A percentile compares a stretch with the other conserved stretches of the same genome.
Conservation (phyloP, 2,888 invertebrate species). For the Orthonevra nobilis region DNA sequence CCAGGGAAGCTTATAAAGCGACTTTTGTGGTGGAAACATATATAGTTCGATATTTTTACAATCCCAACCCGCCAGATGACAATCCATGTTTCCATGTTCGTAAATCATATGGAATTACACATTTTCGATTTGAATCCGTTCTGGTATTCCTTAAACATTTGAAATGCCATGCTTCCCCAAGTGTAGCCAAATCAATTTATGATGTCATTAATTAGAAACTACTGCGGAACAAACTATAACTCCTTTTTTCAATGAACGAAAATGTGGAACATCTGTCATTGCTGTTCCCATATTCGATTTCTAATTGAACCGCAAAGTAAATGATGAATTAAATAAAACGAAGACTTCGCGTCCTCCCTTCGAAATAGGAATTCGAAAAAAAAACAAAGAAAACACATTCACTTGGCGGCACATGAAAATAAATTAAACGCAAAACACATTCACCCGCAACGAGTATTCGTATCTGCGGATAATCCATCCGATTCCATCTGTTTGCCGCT, state of each 20-base stretch:
- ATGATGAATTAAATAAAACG: slow-evolving; percentile 51
- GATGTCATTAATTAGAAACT: slow-evolving; percentile 26
- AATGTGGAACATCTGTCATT: slow-evolving; percentile 40
- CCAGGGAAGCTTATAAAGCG: too few species aligned
- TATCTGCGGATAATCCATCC: slow-evolving; percentile 13
- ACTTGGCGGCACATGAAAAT: slow-evolving; percentile 49
- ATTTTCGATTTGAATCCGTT: too few species aligned
- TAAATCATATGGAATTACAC: too few species aligned
- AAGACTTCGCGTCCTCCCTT: slow-evolving; percentile 36
- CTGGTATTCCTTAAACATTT: too few species aligned
- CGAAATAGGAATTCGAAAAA: too few species aligned
- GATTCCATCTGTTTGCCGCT: slow-evolving; percentile 18
- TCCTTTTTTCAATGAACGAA: not conserved
- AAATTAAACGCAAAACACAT: slow-evolving; percentile 24
- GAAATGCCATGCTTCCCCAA: too few species aligned
- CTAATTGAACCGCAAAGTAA: slow-evolving; percentile 46
- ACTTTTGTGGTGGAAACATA: too few species aligned
- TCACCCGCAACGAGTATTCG: slow-evolving; percentile 1
- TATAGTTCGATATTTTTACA: too few species aligned
- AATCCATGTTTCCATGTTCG: too few species aligned
- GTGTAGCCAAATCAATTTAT: too few species aligned
- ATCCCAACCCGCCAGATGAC: too few species aligned
- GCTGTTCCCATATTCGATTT: slow-evolving; percentile 42
- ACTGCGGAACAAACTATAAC: slow-evolving; percentile 9
- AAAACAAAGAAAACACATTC: slow-evolving; percentile 24